Evolutionary conservation across 2,888 invertebrate species (phyloP), one percentile per base, ranked within the genome.

Genomic region (Hyppa rectilinea): DNA sequence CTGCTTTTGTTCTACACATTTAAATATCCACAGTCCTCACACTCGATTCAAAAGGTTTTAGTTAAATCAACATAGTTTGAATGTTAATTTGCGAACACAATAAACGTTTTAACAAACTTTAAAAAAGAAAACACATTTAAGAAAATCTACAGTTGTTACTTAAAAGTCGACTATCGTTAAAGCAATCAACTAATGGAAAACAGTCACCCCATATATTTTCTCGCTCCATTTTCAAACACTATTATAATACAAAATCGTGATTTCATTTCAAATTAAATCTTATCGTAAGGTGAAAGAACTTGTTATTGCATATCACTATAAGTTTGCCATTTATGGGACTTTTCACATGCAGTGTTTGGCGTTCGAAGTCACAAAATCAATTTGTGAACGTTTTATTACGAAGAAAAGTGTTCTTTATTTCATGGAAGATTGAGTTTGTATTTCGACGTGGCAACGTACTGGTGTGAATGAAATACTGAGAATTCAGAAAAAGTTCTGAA

Each of bases 151-250:
- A 34, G 55, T 62, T 66, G 63, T 74, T 64, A 82, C 50, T 65
- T 80, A 70, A 75, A 83, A 73, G 61, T 81, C 70, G 47, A 62
- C 81, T 71, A 83, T 80, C 81, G 78, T 71, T 72, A 70, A 61
- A 81, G 65, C 81, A 83, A 81, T 81, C 81, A 69, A 71, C 84
- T 83, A 81, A 81, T 83, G 81, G 81, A 76, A 81, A 76, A 63
- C 47, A 71, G 66, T 83, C 72, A 76, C 77, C 68, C 84, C 50
- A 73, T 76, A 73, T 67, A 73, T 81, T 79, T 77, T 64, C 65
- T 71, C 63, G 47, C 52, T 81, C 55, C 72, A 73, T 73, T 83
- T 72, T 61, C 65, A 80, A 81, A 76, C 65, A 71, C 81, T 66
- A 69, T 66, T 62, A 65, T 26, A 72, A 71, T 52, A 67, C 31